Base-by-base conservation (phyloP, 1,140 invertebrate species). In the Drosophila nebulosa region DNA sequence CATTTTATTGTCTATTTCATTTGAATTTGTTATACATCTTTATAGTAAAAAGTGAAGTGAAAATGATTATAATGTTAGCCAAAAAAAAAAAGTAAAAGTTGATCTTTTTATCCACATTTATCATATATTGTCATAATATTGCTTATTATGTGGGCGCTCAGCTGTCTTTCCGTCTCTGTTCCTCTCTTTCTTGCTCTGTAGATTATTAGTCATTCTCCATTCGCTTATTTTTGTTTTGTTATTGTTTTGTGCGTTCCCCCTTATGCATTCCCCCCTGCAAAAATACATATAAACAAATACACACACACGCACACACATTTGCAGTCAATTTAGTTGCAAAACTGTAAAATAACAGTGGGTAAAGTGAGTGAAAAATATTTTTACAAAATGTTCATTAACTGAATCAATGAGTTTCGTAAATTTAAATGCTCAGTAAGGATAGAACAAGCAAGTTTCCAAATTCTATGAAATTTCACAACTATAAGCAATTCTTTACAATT, bases 71-170 rank as follows among this genome's bases (percentile, higher is more conserved):
- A 63, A 62, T 67, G 22, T 32, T 26, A 16, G 26, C 16, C 36
- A 24, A 22, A 24, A 14, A 22, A 71, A 55, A 78, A 83, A 85
- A 85, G 83, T 85, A 85, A 85, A 88, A 85, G 81, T 73, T 74
- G 21, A 59, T 55, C 52, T 65, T 72, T 42, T 61, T 52, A 70
- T 27, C 62, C 61, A 24, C 42, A 67, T 74, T 50, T 71, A 74
- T 74, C 59, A 63, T 74, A 60, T 64, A 73, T 73, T 62, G 71
- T 61, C 57, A 73, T 79, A 74, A 67, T 65, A 61, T 32, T 51
- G 52, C n/a, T 26, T 60, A 60, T 39, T 35, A 26, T 42, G 39
- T 22, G 32, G 56, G 16, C 67, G 35, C 65, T 21, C 39, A 21
- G 39, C 1, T 16, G 4, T 16, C 14, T 24, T 52, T 55, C 22